A percentile compares a stretch with the other conserved stretches of the same genome.
phyloP scores from a whole-genome alignment of 2,888 invertebrate species.

The Anticlea derivata region DNA sequence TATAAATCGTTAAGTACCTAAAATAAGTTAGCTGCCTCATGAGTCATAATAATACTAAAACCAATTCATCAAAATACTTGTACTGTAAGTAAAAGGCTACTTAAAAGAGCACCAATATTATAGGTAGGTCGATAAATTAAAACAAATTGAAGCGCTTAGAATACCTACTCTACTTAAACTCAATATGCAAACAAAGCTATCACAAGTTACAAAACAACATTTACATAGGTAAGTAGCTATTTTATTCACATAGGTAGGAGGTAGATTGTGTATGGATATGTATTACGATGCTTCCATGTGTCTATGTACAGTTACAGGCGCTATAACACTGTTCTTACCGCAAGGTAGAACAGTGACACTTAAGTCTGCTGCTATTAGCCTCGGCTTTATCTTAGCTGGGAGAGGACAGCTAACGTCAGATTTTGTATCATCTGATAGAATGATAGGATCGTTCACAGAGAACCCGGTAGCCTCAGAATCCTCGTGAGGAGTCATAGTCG shows the following conservation, averaged over 20 bases:
- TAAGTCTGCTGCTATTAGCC: conserved; percentile 68
- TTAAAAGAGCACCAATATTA: conserved; percentile 27
- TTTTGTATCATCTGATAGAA: conserved; percentile 79
- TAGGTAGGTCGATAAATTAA: conserved; percentile 2
- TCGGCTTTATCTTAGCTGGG: conserved; percentile 74
- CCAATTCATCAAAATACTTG: no score
- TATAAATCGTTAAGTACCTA: background rate
- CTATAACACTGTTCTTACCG: conserved; percentile 86
- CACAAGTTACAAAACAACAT: conserved; percentile 35
- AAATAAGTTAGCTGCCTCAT: background rate
- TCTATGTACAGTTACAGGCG: conserved; percentile 95
- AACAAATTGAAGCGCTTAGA: conserved; percentile 1
- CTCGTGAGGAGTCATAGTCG: conserved; percentile 96
- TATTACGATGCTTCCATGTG: conserved; percentile 91
- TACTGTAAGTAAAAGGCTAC: background rate
- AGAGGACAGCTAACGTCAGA: conserved; percentile 84
- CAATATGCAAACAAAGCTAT: conserved; percentile 30
- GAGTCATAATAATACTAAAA: no score
- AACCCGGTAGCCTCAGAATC: conserved; percentile 93
- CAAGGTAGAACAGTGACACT: conserved; percentile 80
- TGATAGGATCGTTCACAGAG: conserved; percentile 86
- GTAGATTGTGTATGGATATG: conserved; percentile 53
- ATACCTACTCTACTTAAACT: conserved; percentile 16
- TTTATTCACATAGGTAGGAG: conserved; percentile 51
- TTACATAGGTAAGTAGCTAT: conserved; percentile 33